Evolutionary conservation across 1,140 invertebrate genomes (phyloP).

Genomic region (Centruroides sculpturatus): DNA sequence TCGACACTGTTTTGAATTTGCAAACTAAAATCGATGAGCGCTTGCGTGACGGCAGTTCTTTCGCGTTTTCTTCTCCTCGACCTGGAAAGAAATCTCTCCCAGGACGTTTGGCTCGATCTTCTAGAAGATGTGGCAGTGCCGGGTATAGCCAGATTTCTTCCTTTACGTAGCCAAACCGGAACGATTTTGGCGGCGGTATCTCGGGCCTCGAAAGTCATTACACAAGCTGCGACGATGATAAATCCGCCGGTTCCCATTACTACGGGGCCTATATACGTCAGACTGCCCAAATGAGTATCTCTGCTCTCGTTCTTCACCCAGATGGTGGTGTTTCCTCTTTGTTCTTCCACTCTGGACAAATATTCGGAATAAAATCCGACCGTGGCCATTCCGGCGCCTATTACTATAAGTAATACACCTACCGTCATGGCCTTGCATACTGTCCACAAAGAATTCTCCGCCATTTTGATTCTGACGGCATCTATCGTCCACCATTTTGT

Average conservation of each 20-base stretch:
- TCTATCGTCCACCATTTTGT: background rate
- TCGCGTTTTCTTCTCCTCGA: constrained; percentile 4
- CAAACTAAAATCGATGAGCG: constrained; percentile 12
- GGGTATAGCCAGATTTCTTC: background rate
- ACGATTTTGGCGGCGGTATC: constrained; percentile 18
- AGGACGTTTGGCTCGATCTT: constrained; percentile 12
- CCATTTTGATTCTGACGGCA: constrained; percentile 9
- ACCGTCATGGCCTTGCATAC: constrained; percentile 72
- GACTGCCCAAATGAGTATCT: constrained; percentile 56
- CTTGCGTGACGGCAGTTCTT: constrained; percentile 11
- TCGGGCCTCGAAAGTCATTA: constrained; percentile 80
- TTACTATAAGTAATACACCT: constrained; percentile 62
- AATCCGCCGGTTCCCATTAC: constrained; percentile 88
- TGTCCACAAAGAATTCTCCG: constrained; percentile 57
- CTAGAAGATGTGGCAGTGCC: constrained; percentile 9
- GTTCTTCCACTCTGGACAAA: constrained; percentile 27
- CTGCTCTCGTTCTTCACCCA: constrained; percentile 13
- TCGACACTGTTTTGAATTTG: constrained; percentile 11
- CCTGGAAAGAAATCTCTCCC: constrained; percentile 12
- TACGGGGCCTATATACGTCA: constrained; percentile 79
- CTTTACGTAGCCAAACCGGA: constrained; percentile 11
- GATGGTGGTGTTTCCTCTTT: constrained; percentile 8
- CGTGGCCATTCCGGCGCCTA: constrained; percentile 78
- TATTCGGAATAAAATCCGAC: constrained; percentile 53
- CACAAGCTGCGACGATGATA: constrained; percentile 80